A percentile compares a stretch with the other conserved stretches of the same genome.
These are phyloP conservation scores for Tromatobia lineatoria DNA, from an alignment of 2,888 invertebrate species.

Conservation along the genomic window DNA sequence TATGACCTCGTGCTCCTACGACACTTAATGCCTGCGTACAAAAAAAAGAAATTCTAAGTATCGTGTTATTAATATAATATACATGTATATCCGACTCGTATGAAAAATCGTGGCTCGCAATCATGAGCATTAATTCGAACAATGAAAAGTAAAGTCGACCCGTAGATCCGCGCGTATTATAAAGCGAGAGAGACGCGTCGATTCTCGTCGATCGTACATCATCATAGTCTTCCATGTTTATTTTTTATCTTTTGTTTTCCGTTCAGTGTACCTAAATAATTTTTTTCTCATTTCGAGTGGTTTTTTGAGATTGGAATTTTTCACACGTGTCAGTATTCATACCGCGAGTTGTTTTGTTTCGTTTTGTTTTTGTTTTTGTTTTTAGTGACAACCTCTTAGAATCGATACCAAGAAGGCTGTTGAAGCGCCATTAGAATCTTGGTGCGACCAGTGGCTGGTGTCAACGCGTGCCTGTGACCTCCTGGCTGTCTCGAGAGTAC, in stretches of 20 bases:
- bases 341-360: background rate
- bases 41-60: constrained; percentile 6
- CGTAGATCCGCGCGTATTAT: constrained; percentile 34
- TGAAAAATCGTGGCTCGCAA: background rate
- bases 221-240: background rate
- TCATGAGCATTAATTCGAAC: background rate
- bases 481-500: constrained; percentile 81
- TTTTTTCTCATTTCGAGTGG: background rate
- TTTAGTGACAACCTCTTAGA: constrained; percentile 71
- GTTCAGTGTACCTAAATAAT: background rate
- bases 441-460: constrained; percentile 82
- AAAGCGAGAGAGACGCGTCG: constrained; percentile 39
- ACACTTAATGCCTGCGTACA: constrained; percentile 18
- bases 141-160: background rate
- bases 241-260: background rate
- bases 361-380: constrained; percentile 14
- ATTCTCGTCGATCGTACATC: constrained; percentile 32
- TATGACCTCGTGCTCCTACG: background rate
- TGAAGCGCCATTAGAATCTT: constrained; percentile 83
- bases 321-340: background rate
- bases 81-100: background rate
- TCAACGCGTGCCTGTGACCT: constrained; percentile 76
- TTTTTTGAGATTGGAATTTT: background rate
- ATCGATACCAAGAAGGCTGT: constrained; percentile 84
- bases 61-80: background rate